Conservation (phyloP, 1,140 invertebrate genomes). For the Caenorhabditis latens region DNA sequence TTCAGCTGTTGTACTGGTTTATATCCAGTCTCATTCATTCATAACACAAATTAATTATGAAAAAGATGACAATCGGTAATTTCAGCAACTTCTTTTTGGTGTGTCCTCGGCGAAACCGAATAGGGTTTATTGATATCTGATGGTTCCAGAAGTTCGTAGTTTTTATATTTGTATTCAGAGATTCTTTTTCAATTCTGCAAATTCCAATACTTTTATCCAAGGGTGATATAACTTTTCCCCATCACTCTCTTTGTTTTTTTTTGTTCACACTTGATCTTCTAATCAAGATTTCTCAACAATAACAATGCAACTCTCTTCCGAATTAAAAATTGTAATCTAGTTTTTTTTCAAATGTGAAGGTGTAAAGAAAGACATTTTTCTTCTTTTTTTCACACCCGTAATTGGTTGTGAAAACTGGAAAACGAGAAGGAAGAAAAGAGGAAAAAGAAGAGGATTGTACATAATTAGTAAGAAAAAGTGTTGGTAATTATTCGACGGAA, state of each 20-base stretch:
- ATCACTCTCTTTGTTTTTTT: no score
- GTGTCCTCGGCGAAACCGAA: no score
- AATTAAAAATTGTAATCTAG: background rate
- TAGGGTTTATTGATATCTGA: no score
- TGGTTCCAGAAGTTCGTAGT: no score
- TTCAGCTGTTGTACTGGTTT: background rate
- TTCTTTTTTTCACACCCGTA: slow-evolving; percentile 5
- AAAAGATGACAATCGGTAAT: no score
- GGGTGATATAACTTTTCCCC: no score
- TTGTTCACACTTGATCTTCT: background rate
- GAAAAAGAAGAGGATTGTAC: background rate
- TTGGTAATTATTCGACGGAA: slow-evolving; percentile 17
- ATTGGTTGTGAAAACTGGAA: slow-evolving; percentile 32
- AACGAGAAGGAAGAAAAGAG: background rate
- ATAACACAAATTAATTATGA: no score
- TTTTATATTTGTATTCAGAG: no score
- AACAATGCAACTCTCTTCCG: background rate
- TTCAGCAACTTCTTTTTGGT: no score
- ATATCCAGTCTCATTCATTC: no score
- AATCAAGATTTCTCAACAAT: background rate
- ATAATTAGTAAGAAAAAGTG: slow-evolving; percentile 33
- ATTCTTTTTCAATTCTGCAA: no score
- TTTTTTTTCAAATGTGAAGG: slow-evolving; percentile 4
- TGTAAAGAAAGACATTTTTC: background rate
- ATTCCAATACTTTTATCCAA: no score